These are phyloP conservation scores for Dicrurus megarhynchus DNA, from an alignment of 2,113 vertebrate species.

Conservation along the genomic window DNA sequence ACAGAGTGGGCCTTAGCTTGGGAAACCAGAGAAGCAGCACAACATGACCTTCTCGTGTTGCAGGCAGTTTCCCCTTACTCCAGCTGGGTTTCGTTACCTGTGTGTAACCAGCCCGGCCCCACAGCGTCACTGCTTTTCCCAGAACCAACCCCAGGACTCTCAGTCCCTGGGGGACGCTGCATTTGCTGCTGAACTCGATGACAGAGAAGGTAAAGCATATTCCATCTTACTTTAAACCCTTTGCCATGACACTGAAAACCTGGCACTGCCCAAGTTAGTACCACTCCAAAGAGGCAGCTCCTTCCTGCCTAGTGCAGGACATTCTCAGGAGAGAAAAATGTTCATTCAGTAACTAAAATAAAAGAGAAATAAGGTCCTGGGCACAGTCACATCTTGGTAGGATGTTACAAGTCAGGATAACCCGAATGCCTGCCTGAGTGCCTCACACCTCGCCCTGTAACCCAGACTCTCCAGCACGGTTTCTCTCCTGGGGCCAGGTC, in stretches of 20 bases:
- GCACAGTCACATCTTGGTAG: background rate
- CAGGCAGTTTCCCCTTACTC: background rate
- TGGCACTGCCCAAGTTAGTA: background rate
- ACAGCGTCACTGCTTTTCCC: background rate
- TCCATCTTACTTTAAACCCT: background rate
- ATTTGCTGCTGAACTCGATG: background rate
- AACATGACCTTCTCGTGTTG: constrained; percentile 53
- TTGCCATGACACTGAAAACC: background rate
- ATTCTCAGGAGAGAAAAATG: background rate
- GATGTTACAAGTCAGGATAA: background rate
- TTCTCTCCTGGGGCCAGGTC: background rate
- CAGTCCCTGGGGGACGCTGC: background rate
- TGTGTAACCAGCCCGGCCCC: accelerated
- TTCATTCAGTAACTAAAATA: background rate
- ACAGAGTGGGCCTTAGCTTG: background rate
- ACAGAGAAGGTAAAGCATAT: background rate
- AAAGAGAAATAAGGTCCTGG: background rate
- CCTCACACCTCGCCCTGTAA: background rate
- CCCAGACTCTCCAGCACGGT: accelerated
- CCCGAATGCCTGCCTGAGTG: background rate
- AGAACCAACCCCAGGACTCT: background rate
- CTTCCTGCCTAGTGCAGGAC: background rate
- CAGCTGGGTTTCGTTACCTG: background rate
- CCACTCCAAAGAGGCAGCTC: background rate
- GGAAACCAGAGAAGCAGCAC: constrained; percentile 34